Evolutionary conservation across 2,888 invertebrate species (phyloP), one percentile per base, ranked within the genome.

Genomic region (Lasius platythorax): DNA sequence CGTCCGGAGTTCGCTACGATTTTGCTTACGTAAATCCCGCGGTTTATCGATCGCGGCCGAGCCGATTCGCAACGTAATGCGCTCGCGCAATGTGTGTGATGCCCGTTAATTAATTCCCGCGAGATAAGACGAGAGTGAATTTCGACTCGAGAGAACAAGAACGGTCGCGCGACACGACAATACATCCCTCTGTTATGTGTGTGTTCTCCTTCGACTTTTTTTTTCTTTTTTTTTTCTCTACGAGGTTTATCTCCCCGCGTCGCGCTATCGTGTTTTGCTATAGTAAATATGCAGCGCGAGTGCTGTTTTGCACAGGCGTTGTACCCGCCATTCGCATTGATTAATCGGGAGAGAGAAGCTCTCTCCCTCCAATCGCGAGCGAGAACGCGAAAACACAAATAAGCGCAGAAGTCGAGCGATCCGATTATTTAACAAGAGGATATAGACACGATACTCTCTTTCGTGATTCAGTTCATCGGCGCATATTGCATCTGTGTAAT

Each of bases 261-360:
- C 23, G 23, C 23, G 23, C 85, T 88, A 91, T 92, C 90, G 81
- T 90, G 87, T 92, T 92, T 61, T 89, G 88, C 85, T 87, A 87
- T 88, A 90, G 23, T 73, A 40, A 70, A 70, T 84, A 74, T 74
- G 81, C 82, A 82, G 72, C 53, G 76, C 63, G 66, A 58, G 70
- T 46, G 67, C 72, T 90, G 79, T 87, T 89, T 87, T 83, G 86
- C 82, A 78, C 63, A 73, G 70, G 70, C 70, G 30, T 72, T 68
- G 66, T 63, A n/a, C 15, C 18, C 56, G 37, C 70, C 68, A 64
- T 63, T 50, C 61, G 72, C 82, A 82, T 79, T 82, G 82, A 84
- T 81, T 67, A 67, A 84, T 63, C 67, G 72, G 2, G 8, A n/a
- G 37, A 37, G 12, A 40, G 66, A 66, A 58, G 66, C 68, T n/a